Evolutionary conservation across 2,797 vertebrate genomes (phyloP), one percentile per base, ranked within the genome.

Genomic region (Neopelma chrysocephalum): DNA sequence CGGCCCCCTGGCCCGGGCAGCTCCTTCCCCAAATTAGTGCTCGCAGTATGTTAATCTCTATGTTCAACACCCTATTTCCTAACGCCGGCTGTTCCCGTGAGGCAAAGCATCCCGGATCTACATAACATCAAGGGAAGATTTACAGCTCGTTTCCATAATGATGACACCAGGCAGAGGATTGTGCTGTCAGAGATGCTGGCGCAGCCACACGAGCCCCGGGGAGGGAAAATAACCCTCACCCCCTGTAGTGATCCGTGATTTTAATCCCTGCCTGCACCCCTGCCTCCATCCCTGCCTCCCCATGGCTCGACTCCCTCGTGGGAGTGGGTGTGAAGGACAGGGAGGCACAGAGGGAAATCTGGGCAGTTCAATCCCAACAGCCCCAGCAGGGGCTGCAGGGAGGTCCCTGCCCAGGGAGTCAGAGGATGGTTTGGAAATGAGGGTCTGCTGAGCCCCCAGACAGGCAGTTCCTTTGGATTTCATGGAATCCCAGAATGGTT

Each of bases 71-170:
- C 65, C 77, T 26, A 4, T 19, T 72, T 57, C 90, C 75, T 14
- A 23, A 15, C 36, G 54, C 60, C 4, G 83, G 68, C 90, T 51
- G 80, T 62, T 93, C 89, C 92, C 82, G 61, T 8, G 79, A 80
- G 93, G 91, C 14, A 22, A 56, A 75, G 43, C 78, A 8, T 73
- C 80, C 92, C 15, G 6, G 75, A 65, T 65, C 92, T 82, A 42
- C 83, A 10, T 6, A 50, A 57, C 95, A 87, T 64, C 94, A n/a
- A 65, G 93, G 94, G 87, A 38, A 71, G 91, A 84, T 69, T 87
- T 60, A 47, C 89, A 26, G 89, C 91, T 89, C 20, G 81, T 87
- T 86, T 78, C 87, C 92, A 29, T 54, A 25, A 48, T 15, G 91
- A 47, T 60, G 91, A 29, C 89, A 88, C 92, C 92, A 42, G 91